phyloP scores from a whole-genome alignment of 2,113 vertebrate species.

The Pica pica region DNA sequence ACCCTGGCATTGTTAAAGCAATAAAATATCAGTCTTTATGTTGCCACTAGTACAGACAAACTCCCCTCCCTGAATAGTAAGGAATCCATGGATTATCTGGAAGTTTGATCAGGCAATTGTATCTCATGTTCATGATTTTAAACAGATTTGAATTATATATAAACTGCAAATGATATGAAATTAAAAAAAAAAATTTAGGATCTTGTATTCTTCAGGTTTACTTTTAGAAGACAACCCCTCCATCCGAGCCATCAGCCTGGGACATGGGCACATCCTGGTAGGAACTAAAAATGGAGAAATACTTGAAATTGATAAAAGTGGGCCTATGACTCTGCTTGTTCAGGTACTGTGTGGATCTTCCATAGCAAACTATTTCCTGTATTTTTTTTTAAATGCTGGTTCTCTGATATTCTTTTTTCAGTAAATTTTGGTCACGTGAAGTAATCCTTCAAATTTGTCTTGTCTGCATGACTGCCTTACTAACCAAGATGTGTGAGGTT shows the following conservation, averaged over 20 bases:
- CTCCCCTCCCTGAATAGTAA: not conserved
- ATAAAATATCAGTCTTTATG: not conserved
- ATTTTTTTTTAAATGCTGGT: not conserved
- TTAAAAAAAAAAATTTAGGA: not conserved
- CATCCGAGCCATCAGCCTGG: conserved; percentile 92
- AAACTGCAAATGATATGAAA: not conserved
- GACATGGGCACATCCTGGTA: conserved; percentile 94
- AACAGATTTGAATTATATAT: not conserved
- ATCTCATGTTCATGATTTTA: not conserved
- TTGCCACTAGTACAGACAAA: not conserved
- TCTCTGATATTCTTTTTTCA: not conserved
- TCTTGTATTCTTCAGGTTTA: conserved; percentile 73
- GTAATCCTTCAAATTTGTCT: not conserved
- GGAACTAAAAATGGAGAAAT: conserved; percentile 97
- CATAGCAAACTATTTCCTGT: not conserved
- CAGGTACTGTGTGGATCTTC: conserved; percentile 70
- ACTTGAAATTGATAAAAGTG: conserved; percentile 95
- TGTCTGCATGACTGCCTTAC: not conserved
- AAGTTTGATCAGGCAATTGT: not conserved
- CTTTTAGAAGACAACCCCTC: conserved; percentile 97
- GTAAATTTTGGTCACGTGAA: not conserved
- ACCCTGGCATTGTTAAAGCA: not conserved
- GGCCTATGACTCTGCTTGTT: conserved; percentile 90
- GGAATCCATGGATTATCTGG: not conserved
- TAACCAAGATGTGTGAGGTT: not conserved